Evolutionary conservation across 2,888 invertebrate species (phyloP), one percentile per base, ranked within the genome.

Genomic region (Phortica okadai): DNA sequence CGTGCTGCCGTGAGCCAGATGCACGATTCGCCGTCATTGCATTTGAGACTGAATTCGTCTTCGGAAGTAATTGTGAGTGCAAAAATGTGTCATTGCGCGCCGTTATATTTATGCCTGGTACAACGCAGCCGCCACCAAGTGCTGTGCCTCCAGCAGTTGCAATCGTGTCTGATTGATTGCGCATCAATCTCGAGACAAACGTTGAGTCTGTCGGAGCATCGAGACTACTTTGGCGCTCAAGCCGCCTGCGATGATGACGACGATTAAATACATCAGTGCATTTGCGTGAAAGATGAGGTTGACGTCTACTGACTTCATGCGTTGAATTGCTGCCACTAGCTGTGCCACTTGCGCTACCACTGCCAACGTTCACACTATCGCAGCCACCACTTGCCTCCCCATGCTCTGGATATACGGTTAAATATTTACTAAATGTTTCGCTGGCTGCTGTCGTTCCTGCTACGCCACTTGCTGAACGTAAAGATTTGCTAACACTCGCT

Each of bases 171-270:
- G 90, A 86, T 76, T 90, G 90, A 78, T 89, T 87, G 2, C 89
- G 89, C 79, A 88, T 84, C 45, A 89, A 75, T 72, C 87, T 88
- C 3, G 84, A 81, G 50, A 82, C 84, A 76, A 88, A 82, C 21
- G 83, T 83, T 6, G 87, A 83, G 76, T 87, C 89, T 16, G 85
- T 81, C 6, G 76, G 70, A 21, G 70, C 84, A 78, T 91, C 91
- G 41, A 91, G 80, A 76, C 91, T 91, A 45, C 88, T 89, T 79
- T 91, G 91, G 0, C 91, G 85, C 79, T 91, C 90, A 44, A 91
- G 78, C n/a, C 87, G 85, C 1, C 85, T 80, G 0, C 90, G 85
- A 69, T 89, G 89, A 67, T 83, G 84, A 0, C 90, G 87, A 0
- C 88, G 85, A 21, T 86, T 84, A 7, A 89, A 85, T 10, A 90